Base-by-base conservation (phyloP, 2,888 invertebrate genomes). In the Itoplectis maculator region DNA sequence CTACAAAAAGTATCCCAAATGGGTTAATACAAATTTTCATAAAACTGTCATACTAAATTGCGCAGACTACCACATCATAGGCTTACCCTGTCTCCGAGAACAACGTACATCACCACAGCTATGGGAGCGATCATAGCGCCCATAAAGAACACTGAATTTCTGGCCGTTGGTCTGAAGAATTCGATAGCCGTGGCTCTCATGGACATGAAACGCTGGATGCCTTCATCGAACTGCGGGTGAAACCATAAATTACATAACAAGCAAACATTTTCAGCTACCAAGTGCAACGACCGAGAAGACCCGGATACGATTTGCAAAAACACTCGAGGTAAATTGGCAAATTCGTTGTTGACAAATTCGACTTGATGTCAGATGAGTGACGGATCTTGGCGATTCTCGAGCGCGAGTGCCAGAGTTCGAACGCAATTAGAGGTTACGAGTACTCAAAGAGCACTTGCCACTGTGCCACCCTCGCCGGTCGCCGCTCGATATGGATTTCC, bases 151-250 rank as follows among this genome's bases (percentile, higher is more conserved):
- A 95, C 86, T 65, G 95, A 95, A 78, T 94, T 91, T 83, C 93
- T 95, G 0, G 93, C 93, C 37, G 95, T 96, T 0, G 97, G 95
- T 89, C 94, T 95, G 90, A 97, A 97, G 89, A 95, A 93, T 0
- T 96, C 95, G 84, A 94, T 95, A 69, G 94, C 93, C 7, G 94
- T 95, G 0, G 94, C 95, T 91, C 95, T 95, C 95, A 97, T 95
- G 0, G 97, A 95, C 90, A 95, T 93, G 90, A 95, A 97, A 72
- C 97, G 95, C 88, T 96, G 95, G 2, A 97, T 86, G 9, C 95
- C 96, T n/a, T 96, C 93, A 92, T 98, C 98, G 91, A 97, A 96
- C 98, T 98, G 93, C 86, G 95, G 95, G 75, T 85, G 15, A 51
- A 59, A n/a, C n/a, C 47, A 70, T 45, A 66, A 18, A 40, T 69